Evolutionary conservation across 2,113 vertebrate genomes (phyloP).

Genomic region (Seriola rivoliana): DNA sequence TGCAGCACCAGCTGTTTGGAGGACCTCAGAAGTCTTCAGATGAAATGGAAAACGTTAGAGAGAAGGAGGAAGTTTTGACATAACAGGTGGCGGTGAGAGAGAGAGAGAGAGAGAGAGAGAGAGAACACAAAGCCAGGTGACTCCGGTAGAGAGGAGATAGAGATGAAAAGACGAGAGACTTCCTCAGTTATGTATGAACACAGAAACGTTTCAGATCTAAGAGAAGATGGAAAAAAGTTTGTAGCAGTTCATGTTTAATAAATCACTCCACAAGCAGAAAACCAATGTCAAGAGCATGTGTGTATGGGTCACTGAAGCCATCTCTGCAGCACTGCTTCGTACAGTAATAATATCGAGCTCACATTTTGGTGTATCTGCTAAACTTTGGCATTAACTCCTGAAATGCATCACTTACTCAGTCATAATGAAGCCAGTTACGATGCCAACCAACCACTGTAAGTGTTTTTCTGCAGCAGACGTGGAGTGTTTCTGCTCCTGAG

Average conservation of each 20-base stretch:
- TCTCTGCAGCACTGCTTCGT: not conserved
- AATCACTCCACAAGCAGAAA: conserved; percentile 4
- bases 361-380: not conserved
- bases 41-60: conserved; percentile 57
- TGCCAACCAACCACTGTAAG: not conserved
- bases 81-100: conserved; percentile 63
- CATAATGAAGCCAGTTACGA: not conserved
- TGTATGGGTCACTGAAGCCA: no score
- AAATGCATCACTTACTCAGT: conserved; percentile 10
- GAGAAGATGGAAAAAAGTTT: conserved; percentile 17
- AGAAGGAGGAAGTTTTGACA: conserved; percentile 58
- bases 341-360: not conserved
- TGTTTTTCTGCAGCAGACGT: not conserved
- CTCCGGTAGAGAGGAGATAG: conserved; percentile 24
- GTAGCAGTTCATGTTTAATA: conserved; percentile 26
- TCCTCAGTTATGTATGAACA: not conserved
- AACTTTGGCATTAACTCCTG: not conserved
- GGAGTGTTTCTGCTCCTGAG: not conserved
- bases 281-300: not conserved
- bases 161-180: conserved; percentile 41
- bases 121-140: conserved; percentile 49
- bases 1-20: conserved; percentile 72
- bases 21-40: conserved; percentile 67
- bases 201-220: conserved; percentile 22
- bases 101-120: conserved; percentile 3